Percentiles rank a stretch among this genome's conserved stretches.
Evolutionary conservation across 2,797 vertebrate genomes (phyloP).

Genomic region (Chrysocyon brachyurus): DNA sequence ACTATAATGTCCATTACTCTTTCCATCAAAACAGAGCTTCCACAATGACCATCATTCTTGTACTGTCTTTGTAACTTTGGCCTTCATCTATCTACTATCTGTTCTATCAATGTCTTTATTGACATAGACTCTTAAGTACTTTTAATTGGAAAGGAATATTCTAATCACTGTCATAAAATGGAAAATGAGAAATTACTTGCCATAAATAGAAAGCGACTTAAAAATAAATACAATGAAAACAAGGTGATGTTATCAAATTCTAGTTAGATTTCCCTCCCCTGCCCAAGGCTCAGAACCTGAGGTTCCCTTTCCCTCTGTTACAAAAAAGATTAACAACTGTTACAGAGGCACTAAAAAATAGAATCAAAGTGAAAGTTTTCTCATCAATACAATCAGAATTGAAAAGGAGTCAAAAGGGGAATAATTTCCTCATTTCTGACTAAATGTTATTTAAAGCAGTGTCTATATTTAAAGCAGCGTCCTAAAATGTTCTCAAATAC

Average conservation of each 20-base stretch:
- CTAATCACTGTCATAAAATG: slow-evolving; percentile 58
- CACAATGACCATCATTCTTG: not conserved
- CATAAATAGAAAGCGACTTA: slow-evolving; percentile 50
- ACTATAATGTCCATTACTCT: not conserved
- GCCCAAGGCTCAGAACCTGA: not conserved
- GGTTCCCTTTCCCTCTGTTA: not conserved
- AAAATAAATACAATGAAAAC: slow-evolving; percentile 67
- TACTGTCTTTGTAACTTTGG: not conserved
- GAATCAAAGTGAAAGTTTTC: not conserved
- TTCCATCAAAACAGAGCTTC: not conserved
- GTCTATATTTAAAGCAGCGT: not conserved
- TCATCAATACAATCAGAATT: slow-evolving; percentile 16
- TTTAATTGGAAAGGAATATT: slow-evolving; percentile 46
- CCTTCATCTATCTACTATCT: not conserved
- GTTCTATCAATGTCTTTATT: slow-evolving; percentile 55
- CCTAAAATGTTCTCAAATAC: not conserved
- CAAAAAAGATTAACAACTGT: not conserved
- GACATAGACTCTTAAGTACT: not conserved
- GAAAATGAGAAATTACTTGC: slow-evolving; percentile 52
- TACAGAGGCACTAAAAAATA: not conserved
- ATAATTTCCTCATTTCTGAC: slow-evolving; percentile 26
- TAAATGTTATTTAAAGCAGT: slow-evolving; percentile 39
- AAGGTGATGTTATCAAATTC: slow-evolving; percentile 2
- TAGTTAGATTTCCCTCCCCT: not conserved
- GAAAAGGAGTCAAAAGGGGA: slow-evolving; percentile 40